These are phyloP conservation scores for Pedicia rivosa DNA, from an alignment of 2,888 invertebrate species.

Conservation along the genomic window DNA sequence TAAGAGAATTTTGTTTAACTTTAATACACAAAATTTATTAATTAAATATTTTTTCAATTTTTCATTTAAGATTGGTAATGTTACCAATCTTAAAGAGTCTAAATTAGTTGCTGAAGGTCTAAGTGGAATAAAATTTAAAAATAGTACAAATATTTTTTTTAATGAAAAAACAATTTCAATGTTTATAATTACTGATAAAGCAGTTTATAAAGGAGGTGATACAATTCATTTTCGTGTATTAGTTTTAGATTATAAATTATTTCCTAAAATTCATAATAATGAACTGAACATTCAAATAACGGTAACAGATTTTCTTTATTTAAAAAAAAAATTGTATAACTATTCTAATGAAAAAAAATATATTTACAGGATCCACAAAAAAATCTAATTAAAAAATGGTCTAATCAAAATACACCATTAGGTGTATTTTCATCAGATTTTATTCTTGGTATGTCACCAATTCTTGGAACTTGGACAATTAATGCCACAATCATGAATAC, in stretches of 20 bases:
- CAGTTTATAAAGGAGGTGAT: conserved; percentile 76
- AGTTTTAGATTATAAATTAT: conserved; percentile 50
- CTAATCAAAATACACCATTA: conserved; percentile 42
- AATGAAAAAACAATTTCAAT: conserved; percentile 68
- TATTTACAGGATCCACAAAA: conserved; percentile 61
- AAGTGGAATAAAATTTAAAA: too few species aligned
- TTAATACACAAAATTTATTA: too few species aligned
- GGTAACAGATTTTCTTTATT: conserved; percentile 24
- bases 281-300: conserved; percentile 46
- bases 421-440: conserved; percentile 66
- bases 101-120: too few species aligned
- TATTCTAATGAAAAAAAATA: background rate
- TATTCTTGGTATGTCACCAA: conserved; percentile 62
- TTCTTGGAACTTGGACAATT: conserved; percentile 78
- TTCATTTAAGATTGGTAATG: too few species aligned
- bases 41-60: too few species aligned
- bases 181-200: conserved; percentile 83
- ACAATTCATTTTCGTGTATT: conserved; percentile 50
- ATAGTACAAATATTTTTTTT: conserved; percentile 54
- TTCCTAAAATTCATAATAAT: conserved; percentile 49
- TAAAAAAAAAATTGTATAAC: too few species aligned
- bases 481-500: conserved; percentile 42
- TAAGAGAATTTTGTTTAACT: too few species aligned
- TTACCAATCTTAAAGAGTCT: too few species aligned
- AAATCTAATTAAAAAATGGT: conserved; percentile 72